Evolutionary conservation across 2,888 invertebrate genomes (phyloP), one percentile per base, ranked within the genome.

Genomic region (Pristionchus japonicus): DNA sequence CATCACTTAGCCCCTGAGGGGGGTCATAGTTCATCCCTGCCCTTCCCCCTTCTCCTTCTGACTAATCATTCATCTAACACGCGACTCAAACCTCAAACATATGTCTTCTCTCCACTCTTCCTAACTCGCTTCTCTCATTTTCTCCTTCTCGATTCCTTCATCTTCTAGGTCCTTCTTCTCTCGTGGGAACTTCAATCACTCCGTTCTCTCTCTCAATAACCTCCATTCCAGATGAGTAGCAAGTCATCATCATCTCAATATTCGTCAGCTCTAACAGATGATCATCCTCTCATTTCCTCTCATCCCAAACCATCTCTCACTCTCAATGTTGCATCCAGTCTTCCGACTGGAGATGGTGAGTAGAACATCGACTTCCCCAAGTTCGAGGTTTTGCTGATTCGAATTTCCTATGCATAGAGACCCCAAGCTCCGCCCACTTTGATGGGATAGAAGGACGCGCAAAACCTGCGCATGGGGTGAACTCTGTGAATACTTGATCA

Each of bases 271-370:
- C 37, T 83, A 11, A 23, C 31, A 20, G 82, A 83, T 52, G 82
- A 83, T 52, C 82, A 52, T 83, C 82, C 82, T n/a, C 52, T 83
- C 9, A 49, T 83, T 52, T 52, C 82, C 23, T 17, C 34, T n/a
- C n/a, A n/a, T 34, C 82, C 82, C 11, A 49, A 83, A 83, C 82
- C 82, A 52, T 83, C 52, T 34, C 77, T 77, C n/a, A 77, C 77
- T 43, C 37, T 77, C 47, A 77, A 77, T 27, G 77, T 77, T n/a
- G 40, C 43, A 7, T 27, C 43, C 27, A 43, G n/a, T 77, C 77
- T 77, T 47, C 77, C 77, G n/a, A 43, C 43, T 77, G 77, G 77
- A 40, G 77, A 77, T 47, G 77, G 77, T 77, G 37, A 27, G 13
- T 70, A 70, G 17, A 3, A 17, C 9, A 64, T 64, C 37, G n/a